Evolutionary conservation across 2,113 vertebrate species (phyloP).

Genomic region (Strix uralensis): DNA sequence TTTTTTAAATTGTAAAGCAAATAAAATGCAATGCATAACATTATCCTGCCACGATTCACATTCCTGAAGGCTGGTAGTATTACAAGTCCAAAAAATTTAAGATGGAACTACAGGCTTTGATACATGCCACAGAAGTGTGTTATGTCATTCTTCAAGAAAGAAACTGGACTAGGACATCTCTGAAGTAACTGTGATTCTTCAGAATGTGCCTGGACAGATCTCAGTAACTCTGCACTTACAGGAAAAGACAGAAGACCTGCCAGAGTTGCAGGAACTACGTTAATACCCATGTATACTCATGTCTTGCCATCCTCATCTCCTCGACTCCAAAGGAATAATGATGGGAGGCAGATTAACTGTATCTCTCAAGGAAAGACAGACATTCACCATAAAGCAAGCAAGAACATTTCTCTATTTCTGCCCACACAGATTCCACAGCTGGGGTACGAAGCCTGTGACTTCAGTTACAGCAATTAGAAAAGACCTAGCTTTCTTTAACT

Average conservation of each 20-base stretch:
- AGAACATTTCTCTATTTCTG: neutral
- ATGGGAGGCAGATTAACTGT: neutral
- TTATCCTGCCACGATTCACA: neutral
- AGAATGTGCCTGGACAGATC: neutral
- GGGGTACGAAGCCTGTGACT: neutral
- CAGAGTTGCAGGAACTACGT: neutral
- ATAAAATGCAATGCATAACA: neutral
- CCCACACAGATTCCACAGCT: neutral
- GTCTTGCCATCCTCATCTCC: neutral
- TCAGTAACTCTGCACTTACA: neutral
- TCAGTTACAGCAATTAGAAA: neutral
- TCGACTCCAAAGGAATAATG: neutral
- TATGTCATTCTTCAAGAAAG: neutral
- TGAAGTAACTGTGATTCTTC: neutral
- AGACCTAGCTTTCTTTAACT: neutral
- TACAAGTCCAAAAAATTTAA: neutral
- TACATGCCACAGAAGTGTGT: neutral
- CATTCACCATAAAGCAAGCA: neutral
- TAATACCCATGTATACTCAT: accelerated
- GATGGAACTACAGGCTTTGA: neutral
- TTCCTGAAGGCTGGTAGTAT: neutral
- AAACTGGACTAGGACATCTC: neutral
- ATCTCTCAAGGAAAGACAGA: neutral
- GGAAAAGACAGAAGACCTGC: neutral
- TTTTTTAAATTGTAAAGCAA: neutral